phyloP scores from a whole-genome alignment of 2,797 vertebrate genomes.

The Pterois miles region DNA sequence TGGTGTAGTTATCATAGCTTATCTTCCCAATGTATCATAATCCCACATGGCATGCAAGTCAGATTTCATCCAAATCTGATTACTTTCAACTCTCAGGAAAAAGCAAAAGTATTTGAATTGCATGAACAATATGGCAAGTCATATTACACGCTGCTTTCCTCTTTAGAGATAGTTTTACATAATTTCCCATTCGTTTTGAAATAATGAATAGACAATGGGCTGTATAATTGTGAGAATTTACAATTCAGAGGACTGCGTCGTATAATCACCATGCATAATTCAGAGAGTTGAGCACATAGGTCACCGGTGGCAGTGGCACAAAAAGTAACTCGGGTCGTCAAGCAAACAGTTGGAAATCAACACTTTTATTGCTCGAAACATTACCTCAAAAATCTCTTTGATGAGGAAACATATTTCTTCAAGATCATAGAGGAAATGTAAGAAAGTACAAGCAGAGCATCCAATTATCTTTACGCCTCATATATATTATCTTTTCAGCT shows the following conservation, averaged over 20 bases:
- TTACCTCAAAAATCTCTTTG: constrained; percentile 11
- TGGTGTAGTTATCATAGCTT: constrained; percentile 73
- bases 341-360: constrained; percentile 61
- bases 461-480: constrained; percentile 29
- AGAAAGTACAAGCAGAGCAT: constrained; percentile 27
- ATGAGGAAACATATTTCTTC: constrained; percentile 27
- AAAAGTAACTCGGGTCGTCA: constrained; percentile 69
- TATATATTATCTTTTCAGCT: constrained; percentile 28
- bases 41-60: constrained; percentile 76
- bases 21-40: constrained; percentile 78
- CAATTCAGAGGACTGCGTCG: constrained; percentile 82
- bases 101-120: constrained; percentile 84
- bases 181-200: constrained; percentile 85
- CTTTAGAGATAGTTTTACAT: constrained; percentile 88
- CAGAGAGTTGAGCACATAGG: constrained; percentile 68
- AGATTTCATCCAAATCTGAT: constrained; percentile 82
- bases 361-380: constrained; percentile 44
- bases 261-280: constrained; percentile 83
- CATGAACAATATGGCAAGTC: constrained; percentile 87
- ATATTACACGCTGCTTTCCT: constrained; percentile 84
- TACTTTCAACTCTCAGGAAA: constrained; percentile 78
- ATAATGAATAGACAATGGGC: constrained; percentile 88
- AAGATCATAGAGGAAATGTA: constrained; percentile 27
- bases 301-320: constrained; percentile 65
- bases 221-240: constrained; percentile 87